Evolutionary conservation across 2,797 vertebrate species (phyloP).

Genomic region (Periparus ater): DNA sequence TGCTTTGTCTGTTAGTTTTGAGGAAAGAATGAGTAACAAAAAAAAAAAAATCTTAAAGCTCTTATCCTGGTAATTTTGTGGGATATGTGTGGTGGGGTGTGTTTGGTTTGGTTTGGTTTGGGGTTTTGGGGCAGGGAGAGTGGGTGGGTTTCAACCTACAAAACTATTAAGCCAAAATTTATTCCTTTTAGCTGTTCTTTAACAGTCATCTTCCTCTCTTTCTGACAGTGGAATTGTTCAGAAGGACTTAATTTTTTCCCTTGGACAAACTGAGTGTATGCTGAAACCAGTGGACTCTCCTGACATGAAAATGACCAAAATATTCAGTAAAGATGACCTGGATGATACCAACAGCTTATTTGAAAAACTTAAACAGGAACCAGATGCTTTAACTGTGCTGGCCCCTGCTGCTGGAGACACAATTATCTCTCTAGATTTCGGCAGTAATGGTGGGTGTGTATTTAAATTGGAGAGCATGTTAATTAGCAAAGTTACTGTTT

Average conservation of each 20-base stretch:
- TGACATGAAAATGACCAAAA: conserved; percentile 83
- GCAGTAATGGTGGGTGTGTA: conserved; percentile 82
- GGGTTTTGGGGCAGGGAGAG: neutral
- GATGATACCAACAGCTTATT: conserved; percentile 83
- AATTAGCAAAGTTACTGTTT: conserved; percentile 7
- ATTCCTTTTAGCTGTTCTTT: neutral
- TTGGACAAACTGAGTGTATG: conserved; percentile 89
- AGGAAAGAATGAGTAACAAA: neutral
- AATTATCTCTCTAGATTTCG: conserved; percentile 90
- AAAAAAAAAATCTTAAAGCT: neutral
- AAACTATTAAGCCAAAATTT: neutral
- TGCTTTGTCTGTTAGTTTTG: neutral
- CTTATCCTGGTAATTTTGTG: neutral
- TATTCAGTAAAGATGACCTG: conserved; percentile 80
- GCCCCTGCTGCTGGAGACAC: conserved; percentile 96
- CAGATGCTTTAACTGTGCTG: conserved; percentile 89
- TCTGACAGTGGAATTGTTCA: conserved; percentile 90
- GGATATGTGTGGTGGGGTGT: neutral
- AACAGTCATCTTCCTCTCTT: conserved; percentile 8
- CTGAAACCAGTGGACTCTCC: conserved; percentile 79
- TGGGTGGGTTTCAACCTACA: neutral
- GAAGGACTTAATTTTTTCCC: conserved; percentile 90
- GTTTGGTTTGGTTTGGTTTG: neutral
- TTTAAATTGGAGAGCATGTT: conserved; percentile 22
- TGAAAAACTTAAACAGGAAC: conserved; percentile 89